A percentile compares a stretch with the other conserved stretches of the same genome.
phyloP scores from a whole-genome alignment of 2,888 invertebrate species.

The Selenia dentaria region DNA sequence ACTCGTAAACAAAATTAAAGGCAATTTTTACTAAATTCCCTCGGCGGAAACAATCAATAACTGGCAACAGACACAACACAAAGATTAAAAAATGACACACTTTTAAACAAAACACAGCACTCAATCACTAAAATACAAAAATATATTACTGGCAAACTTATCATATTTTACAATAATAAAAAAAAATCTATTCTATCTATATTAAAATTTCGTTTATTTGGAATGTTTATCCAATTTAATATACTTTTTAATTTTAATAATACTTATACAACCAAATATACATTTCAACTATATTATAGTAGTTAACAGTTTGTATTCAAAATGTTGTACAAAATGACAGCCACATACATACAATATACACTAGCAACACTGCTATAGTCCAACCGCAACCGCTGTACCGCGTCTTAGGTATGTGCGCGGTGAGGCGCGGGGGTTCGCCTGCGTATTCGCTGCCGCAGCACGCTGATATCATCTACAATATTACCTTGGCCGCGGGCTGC shows the following conservation, averaged over 20 bases:
- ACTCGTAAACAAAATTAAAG: slow-evolving; percentile 12
- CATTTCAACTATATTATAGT: slow-evolving; percentile 2
- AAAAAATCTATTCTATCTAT: slow-evolving; percentile 15
- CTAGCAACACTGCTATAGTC: slow-evolving; percentile 12
- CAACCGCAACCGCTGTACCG: too few relatives aligned
- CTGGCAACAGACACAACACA: slow-evolving; percentile 33
- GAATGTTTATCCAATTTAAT: slow-evolving; percentile 51
- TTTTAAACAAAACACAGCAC: slow-evolving; percentile 65
- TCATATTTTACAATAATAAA: slow-evolving; percentile 21
- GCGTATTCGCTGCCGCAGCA: too few relatives aligned
- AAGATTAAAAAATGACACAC: slow-evolving; percentile 44
- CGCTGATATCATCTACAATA: too few relatives aligned
- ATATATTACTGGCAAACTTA: slow-evolving; percentile 48
- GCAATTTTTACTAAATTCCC: slow-evolving; percentile 17
- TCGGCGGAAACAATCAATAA: slow-evolving; percentile 29
- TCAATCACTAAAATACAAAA: slow-evolving; percentile 56
- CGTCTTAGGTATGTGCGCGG: too few relatives aligned
- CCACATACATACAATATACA: too few relatives aligned
- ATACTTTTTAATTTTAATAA: slow-evolving; percentile 42
- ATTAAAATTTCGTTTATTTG: slow-evolving; percentile 41
- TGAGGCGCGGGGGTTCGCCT: too few relatives aligned
- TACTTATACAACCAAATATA: slow-evolving; percentile 29
- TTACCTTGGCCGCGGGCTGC: too few relatives aligned
- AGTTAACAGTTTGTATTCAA: slow-evolving; percentile 6
- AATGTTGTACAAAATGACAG: slow-evolving; percentile 13